Evolutionary conservation across 2,113 vertebrate species (phyloP).

Genomic region (Mus pahari): DNA sequence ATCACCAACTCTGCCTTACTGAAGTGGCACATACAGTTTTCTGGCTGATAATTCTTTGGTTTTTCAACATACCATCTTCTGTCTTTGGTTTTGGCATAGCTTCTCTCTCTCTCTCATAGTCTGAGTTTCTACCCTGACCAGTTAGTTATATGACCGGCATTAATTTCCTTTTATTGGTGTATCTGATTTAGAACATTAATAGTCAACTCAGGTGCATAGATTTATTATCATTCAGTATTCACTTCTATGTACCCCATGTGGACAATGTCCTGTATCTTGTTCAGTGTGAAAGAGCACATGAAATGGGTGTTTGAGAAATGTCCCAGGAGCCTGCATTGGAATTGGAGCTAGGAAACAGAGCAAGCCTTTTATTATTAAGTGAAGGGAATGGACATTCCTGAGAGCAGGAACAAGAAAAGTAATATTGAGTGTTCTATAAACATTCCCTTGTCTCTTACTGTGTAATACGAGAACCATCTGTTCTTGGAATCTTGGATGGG

Average conservation of each 20-base stretch:
- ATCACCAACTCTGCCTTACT: neutral
- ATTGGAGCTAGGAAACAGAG: neutral
- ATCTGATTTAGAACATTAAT: neutral
- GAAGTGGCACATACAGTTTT: conserved; percentile 6
- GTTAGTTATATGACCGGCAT: neutral
- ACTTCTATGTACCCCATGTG: neutral
- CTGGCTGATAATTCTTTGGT: conserved; percentile 18
- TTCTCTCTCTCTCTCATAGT: neutral
- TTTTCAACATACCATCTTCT: neutral
- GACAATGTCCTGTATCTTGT: neutral
- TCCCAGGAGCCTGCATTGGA: neutral
- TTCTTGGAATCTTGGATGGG: neutral
- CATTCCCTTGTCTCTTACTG: conserved; percentile 10
- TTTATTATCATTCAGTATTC: neutral
- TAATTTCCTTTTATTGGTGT: neutral
- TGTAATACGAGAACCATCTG: neutral
- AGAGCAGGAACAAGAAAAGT: neutral
- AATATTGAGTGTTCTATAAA: neutral
- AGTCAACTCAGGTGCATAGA: neutral
- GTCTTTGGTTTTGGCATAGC: neutral
- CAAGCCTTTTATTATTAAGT: conserved; percentile 11
- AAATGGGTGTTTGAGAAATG: neutral
- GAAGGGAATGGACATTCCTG: neutral
- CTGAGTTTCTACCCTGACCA: neutral
- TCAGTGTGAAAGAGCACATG: neutral